phyloP scores from a whole-genome alignment of 2,888 invertebrate species.

The Lasioglossum villosulum region DNA sequence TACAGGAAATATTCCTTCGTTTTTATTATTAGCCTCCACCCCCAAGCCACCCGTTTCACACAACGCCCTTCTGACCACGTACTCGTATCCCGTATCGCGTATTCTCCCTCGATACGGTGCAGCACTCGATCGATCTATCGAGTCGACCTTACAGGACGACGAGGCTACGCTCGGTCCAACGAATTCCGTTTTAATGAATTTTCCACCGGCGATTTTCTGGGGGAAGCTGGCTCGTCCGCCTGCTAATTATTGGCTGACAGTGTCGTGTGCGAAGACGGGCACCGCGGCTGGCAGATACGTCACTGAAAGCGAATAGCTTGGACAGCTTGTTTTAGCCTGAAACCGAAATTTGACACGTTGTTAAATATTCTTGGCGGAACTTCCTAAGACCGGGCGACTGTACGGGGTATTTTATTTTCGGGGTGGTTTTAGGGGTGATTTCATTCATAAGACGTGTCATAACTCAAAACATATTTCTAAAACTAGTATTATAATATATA shows the following conservation, averaged over 20 bases:
- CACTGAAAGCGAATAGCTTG: not conserved
- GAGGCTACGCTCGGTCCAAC: not conserved
- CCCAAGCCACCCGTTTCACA: not conserved
- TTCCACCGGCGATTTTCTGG: not conserved
- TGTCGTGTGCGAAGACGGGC: not conserved
- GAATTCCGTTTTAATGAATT: slow-evolving; percentile 37
- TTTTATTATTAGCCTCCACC: slow-evolving; percentile 54
- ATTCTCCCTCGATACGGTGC: slow-evolving; percentile 44
- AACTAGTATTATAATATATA: no score
- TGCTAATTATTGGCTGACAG: not conserved
- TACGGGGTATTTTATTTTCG: not conserved
- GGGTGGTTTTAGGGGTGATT: no score
- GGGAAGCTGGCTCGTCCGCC: not conserved
- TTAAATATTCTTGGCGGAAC: not conserved
- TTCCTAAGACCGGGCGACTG: not conserved
- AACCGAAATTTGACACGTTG: not conserved
- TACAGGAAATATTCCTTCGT: slow-evolving; percentile 56
- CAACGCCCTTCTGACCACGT: not conserved
- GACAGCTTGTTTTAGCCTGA: not conserved
- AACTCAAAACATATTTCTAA: no score
- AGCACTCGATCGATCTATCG: slow-evolving; percentile 48
- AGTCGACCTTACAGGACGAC: slow-evolving; percentile 16
- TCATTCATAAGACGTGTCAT: no score
- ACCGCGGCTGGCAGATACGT: not conserved
- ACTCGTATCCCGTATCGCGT: slow-evolving; percentile 33